Conservation (phyloP, 2,113 vertebrate genomes). For the Tupaia tana region DNA sequence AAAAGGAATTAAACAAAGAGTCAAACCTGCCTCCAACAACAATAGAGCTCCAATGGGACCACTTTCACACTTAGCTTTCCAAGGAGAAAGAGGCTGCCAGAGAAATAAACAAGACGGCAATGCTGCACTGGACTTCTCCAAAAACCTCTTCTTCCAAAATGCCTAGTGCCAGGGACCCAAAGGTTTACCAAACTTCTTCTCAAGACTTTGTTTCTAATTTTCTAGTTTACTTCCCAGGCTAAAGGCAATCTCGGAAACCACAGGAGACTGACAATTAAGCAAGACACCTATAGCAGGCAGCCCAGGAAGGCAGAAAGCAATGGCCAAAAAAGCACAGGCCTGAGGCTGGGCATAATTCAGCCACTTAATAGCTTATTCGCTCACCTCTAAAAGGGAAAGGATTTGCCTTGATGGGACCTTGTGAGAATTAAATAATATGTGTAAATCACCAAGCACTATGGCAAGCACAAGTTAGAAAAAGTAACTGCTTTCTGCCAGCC, state of each 20-base stretch:
- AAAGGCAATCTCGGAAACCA: slow-evolving; percentile 51
- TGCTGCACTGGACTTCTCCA: not conserved
- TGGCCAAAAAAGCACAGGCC: not conserved
- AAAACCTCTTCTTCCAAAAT: slow-evolving; percentile 23
- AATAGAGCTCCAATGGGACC: not conserved
- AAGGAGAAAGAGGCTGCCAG: not conserved
- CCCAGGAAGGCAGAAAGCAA: not conserved
- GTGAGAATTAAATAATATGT: slow-evolving; percentile 28
- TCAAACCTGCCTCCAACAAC: not conserved
- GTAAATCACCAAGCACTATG: not conserved
- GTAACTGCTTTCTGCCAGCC: not conserved
- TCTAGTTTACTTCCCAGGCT: slow-evolving; percentile 11
- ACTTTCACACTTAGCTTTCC: not conserved
- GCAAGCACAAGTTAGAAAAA: not conserved
- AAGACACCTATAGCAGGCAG: not conserved
- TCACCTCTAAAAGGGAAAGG: not conserved
- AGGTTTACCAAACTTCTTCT: slow-evolving; percentile 2
- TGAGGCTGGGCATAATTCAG: not conserved
- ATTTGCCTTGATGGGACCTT: not conserved
- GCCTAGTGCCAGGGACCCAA: not conserved
- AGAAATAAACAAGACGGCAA: not conserved
- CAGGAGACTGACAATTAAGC: not conserved
- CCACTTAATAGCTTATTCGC: not conserved
- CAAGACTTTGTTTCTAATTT: slow-evolving; percentile 45
- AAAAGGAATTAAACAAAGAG: not conserved